phyloP scores from a whole-genome alignment of 2,888 invertebrate genomes.

The Cantharis nigra region DNA sequence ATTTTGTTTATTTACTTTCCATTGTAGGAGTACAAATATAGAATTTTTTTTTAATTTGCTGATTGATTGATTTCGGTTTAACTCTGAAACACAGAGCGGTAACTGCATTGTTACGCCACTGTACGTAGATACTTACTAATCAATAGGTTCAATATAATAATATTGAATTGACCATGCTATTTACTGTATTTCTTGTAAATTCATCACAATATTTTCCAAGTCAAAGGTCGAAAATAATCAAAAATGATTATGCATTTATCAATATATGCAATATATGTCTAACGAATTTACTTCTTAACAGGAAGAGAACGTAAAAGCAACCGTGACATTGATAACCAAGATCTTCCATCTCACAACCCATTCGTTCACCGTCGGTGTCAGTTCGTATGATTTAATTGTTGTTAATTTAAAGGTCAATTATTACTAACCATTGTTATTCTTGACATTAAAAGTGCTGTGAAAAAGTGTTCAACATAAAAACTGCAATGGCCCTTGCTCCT shows the following conservation, averaged over 20 bases:
- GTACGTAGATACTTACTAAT: no score
- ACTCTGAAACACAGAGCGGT: no score
- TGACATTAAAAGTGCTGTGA: neutral
- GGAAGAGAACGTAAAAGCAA: neutral
- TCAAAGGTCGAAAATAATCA: neutral
- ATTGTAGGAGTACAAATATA: no score
- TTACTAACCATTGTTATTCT: neutral
- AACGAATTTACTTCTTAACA: neutral
- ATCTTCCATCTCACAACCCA: neutral
- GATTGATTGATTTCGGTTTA: no score
- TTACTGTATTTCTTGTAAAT: neutral
- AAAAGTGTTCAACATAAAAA: neutral
- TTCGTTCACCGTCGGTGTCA: neutral
- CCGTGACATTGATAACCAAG: neutral
- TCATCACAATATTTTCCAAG: neutral
- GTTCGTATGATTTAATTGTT: neutral
- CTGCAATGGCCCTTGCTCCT: conserved; percentile 10
- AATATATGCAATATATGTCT: no score
- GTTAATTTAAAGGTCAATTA: neutral
- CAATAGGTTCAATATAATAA: no score
- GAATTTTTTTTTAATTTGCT: no score
- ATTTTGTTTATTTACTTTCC: no score
- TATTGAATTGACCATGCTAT: neutral
- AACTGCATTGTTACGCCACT: no score
- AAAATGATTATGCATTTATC: no score